A percentile compares a stretch with the other conserved stretches of the same genome.
Evolutionary conservation across 2,113 vertebrate genomes (phyloP).

Genomic region (Hippocampus abdominalis): DNA sequence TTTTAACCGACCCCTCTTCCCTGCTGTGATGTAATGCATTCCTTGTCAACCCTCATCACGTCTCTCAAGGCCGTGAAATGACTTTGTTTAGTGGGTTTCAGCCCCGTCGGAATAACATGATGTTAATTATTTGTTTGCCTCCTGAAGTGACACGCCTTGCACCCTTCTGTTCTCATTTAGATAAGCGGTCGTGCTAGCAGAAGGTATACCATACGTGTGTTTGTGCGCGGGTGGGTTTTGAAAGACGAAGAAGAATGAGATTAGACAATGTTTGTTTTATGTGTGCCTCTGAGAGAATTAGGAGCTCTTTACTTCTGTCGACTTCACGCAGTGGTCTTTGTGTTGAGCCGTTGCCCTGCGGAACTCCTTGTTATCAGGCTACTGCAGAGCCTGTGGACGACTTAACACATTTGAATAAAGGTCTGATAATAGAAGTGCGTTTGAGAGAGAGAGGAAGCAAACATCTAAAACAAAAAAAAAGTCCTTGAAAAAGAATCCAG

Average conservation of each 20-base stretch:
- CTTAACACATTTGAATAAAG: conserved; percentile 1
- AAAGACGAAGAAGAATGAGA: conserved; percentile 4
- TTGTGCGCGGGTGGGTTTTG: conserved; percentile 20
- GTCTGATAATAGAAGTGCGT: background rate
- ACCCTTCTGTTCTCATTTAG: conserved; percentile 51
- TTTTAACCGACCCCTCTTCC: conserved; percentile 30
- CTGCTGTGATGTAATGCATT: conserved; percentile 70
- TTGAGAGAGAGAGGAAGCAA: conserved; percentile 1
- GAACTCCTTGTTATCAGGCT: conserved; percentile 25
- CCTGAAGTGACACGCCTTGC: conserved; percentile 47
- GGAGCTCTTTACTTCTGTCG: background rate
- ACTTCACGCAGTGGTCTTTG: background rate
- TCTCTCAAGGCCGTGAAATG: conserved; percentile 56
- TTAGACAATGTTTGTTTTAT: conserved; percentile 33
- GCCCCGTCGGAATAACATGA: conserved; percentile 36
- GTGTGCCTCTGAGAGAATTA: conserved; percentile 30
- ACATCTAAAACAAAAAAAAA: background rate
- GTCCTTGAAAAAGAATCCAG: background rate
- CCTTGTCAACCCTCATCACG: conserved; percentile 56
- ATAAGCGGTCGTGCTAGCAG: conserved; percentile 48
- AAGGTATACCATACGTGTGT: conserved; percentile 36
- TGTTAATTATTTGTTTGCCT: conserved; percentile 58
- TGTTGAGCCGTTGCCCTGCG: conserved; percentile 1
- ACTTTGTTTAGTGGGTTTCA: conserved; percentile 47
- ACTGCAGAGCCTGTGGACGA: background rate